Evolutionary conservation across 1,140 invertebrate genomes (phyloP).

Genomic region (Popillia japonica): DNA sequence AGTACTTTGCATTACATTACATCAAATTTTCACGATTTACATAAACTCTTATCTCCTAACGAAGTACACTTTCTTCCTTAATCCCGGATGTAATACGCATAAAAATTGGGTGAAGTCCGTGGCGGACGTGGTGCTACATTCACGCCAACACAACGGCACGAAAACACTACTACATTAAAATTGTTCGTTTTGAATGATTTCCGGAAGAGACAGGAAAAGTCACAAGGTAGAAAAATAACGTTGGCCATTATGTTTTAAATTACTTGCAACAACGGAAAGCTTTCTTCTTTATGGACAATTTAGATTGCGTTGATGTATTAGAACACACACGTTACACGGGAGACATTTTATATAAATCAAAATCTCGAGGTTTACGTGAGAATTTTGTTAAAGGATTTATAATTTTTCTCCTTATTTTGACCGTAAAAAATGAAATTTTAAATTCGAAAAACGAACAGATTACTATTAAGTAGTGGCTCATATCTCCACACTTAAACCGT

Average conservation of each 20-base stretch:
- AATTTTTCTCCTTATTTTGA: not conserved
- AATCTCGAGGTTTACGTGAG: not conserved
- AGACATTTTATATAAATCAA: constrained; percentile 16
- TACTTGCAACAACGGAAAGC: not conserved
- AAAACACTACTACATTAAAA: not conserved
- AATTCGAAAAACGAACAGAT: not conserved
- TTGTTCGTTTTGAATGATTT: not conserved
- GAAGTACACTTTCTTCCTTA: too few species aligned
- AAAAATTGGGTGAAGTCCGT: too few species aligned
- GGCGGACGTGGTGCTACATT: too few species aligned
- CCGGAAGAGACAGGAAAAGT: not conserved
- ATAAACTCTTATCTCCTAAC: too few species aligned
- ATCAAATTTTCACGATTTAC: too few species aligned
- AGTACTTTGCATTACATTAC: too few species aligned
- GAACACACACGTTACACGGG: not conserved
- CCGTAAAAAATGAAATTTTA: not conserved
- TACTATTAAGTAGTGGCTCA: not conserved
- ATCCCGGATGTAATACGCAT: too few species aligned
- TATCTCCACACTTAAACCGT: not conserved
- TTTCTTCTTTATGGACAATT: not conserved
- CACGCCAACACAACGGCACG: not conserved
- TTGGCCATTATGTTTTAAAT: not conserved
- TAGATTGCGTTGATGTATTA: not conserved
- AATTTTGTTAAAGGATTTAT: not conserved
- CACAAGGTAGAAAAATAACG: not conserved